A percentile compares a stretch with the other conserved stretches of the same genome.
Conservation (phyloP, 2,113 vertebrate genomes). For the Aptenodytes patagonicus region DNA sequence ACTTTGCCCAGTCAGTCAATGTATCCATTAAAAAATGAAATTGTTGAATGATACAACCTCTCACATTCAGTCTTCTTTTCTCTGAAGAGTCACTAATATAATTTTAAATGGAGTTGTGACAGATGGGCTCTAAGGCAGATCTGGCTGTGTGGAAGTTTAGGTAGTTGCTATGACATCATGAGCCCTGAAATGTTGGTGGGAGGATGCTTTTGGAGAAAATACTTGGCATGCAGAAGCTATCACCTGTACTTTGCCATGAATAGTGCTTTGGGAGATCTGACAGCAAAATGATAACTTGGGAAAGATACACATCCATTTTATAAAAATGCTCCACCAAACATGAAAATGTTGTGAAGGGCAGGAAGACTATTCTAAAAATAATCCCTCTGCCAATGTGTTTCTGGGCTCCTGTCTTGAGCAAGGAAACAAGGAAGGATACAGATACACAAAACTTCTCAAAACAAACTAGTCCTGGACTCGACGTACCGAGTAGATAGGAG, state of each 20-base stretch:
- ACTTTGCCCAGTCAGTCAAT: not conserved
- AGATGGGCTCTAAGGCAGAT: constrained; percentile 30
- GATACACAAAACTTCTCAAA: not conserved
- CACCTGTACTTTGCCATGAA: constrained; percentile 27
- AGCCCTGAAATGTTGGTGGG: not conserved
- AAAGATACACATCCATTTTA: not conserved
- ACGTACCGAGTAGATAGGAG: not conserved
- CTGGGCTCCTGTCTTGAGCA: not conserved
- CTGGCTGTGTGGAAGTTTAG: constrained; percentile 3
- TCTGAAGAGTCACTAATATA: not conserved
- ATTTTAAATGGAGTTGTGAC: not conserved
- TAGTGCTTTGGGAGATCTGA: constrained; percentile 10
- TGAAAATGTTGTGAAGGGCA: not conserved
- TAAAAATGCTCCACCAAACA: not conserved
- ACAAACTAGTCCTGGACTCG: not conserved
- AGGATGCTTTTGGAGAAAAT: constrained; percentile 16
- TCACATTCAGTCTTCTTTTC: not conserved
- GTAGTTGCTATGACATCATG: constrained; percentile 34
- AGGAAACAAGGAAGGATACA: not conserved
- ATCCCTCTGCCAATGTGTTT: not conserved
- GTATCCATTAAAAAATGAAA: not conserved
- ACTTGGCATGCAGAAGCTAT: not conserved
- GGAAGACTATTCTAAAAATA: not conserved
- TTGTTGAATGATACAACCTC: not conserved
- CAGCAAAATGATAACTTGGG: not conserved